Evolutionary conservation across 2,797 vertebrate species (phyloP), one percentile per base, ranked within the genome.

Genomic region (Luscinia luscinia): DNA sequence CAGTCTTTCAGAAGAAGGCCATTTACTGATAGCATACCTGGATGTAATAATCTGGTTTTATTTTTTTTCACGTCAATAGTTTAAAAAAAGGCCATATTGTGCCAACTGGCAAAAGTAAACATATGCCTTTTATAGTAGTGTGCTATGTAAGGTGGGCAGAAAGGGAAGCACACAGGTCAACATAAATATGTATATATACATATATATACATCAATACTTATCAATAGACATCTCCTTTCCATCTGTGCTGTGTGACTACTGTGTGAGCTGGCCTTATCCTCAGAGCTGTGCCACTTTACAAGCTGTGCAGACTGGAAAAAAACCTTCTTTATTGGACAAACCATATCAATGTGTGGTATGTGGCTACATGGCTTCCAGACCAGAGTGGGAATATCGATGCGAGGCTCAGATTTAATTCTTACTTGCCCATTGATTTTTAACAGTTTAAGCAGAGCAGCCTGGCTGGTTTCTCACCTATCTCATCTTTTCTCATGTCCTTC

Each of bases 401-500:
- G 45, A 0, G 24, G 41, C 55, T 89, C 30, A 66, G 68, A 64
- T 67, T 51, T 43, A 54, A 30, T 19, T 70, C 61, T 54, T 61
- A 54, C 15, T 84, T 57, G 68, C 21, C 28, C 63, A 32, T 11
- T 73, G 57, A 46, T 40, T 73, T 59, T 28, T 52, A 59, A 64
- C 0, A 46, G 45, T 61, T 83, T 27, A 87, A 84, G 68, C 10
- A 45, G 36, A 87, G 14, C 40, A 63, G 32, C 48, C 57, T 54
- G 41, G 43, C 28, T 93, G 88, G 45, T 28, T 90, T 96, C 98
- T 98, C 98, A 99, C 99, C 99, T 74, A 99, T 99, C 97, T 99
- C 99, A 92, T 99, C 99, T 97, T 99, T 99, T 90, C 97, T 98
- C 99, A 99, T 99, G 92, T 99, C 99, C 97, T 99, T 99, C 64